A percentile compares a stretch with the other conserved stretches of the same genome.
Evolutionary conservation across 2,113 vertebrate genomes (phyloP).

Genomic region (Salvelinus namaycush): DNA sequence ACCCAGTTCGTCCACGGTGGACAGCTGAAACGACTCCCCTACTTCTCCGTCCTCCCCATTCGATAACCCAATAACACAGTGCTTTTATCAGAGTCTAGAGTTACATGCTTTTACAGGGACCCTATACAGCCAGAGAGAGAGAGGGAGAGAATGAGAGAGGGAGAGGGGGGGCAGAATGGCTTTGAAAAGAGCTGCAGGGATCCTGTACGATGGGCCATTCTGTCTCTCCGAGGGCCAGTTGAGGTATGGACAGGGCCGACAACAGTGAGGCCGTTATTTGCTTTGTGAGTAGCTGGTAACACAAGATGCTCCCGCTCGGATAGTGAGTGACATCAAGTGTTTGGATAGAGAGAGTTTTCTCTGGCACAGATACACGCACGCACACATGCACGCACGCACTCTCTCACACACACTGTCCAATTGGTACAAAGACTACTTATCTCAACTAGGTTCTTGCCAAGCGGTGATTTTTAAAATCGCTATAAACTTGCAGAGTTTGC

Average conservation of each 20-base stretch:
- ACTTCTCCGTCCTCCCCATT: conserved; percentile 35
- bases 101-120: conserved; percentile 40
- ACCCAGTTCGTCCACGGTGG: conserved; percentile 1
- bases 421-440: not conserved
- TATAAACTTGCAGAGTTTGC: not conserved
- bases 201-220: conserved; percentile 6
- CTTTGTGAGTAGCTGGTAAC: conserved; percentile 1
- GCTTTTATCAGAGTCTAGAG: conserved; percentile 50
- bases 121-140: not conserved
- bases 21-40: conserved; percentile 7
- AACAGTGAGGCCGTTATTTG: not conserved
- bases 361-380: not conserved
- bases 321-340: conserved; percentile 11
- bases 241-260: not conserved
- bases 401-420: not conserved
- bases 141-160: conserved; percentile 1
- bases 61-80: conserved; percentile 49
- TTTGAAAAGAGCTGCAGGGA: not conserved
- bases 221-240: not conserved
- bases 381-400: not conserved
- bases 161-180: not conserved
- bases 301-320: not conserved
- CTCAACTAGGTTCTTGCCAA: not conserved
- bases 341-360: not conserved
- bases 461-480: not conserved